Base-by-base conservation (phyloP, 2,113 vertebrate species). In the Hyaena hyaena region DNA sequence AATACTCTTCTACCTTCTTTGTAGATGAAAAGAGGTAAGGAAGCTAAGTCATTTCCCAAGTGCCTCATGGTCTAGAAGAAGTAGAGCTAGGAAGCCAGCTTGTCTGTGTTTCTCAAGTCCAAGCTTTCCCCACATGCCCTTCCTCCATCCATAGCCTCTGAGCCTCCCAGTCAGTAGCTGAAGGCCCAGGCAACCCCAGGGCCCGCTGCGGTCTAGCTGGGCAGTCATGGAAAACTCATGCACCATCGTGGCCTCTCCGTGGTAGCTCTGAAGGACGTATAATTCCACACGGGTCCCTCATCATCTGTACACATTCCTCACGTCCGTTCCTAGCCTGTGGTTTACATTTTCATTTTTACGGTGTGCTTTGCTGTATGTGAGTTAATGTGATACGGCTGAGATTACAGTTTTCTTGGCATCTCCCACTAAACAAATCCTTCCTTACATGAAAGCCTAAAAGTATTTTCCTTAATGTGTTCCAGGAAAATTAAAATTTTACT, bases 121-220 rank as follows among this genome's bases (percentile, higher is more conserved):
- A 10, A 23, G 1, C 6, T 31, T 53, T 33, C n/a, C 69, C 71
- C 28, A 1, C 1, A 1, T 9, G 0, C 63, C 17, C 19, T 10
- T 39, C 24, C 33, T 10, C 26, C 33, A 15, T 53, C 28, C 14
- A 5, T 6, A 50, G 10, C 28, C 14, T 31, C 10, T 31, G 28
- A 26, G 11, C 0, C 0, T 17, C n/a, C 16, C 9, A 2, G 9
- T 24, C 31, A 17, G 73, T 16, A 4, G 73, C 23, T 45, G 0
- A 1, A 7, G 43, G 24, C 39, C 73, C 24, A 7, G 39, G 73
- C 24, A 24, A 0, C 73, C 39, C 39, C 24, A 45, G 73, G 11
- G 11, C 73, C 24, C 43, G 39, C 39, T 76, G 73, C 12, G 23
- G 73, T 69, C 50, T 5, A 16, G 11, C 33, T n/a, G 15, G n/a